phyloP scores from a whole-genome alignment of 2,888 invertebrate species.

The Agrenia bidenticulata region DNA sequence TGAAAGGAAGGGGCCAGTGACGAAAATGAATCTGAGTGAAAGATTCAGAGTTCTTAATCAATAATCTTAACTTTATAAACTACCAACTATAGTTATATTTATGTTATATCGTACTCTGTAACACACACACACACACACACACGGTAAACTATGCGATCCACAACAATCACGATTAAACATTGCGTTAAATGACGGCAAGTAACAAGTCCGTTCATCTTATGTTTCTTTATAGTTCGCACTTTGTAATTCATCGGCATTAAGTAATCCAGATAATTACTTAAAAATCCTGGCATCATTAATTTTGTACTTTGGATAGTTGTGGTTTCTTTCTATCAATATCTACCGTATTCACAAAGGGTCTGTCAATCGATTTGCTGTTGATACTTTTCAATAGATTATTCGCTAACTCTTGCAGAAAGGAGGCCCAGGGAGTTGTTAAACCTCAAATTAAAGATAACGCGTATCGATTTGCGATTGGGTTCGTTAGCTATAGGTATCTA shows the following conservation, averaged over 20 bases:
- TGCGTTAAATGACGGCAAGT: background rate
- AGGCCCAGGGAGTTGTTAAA: too few relatives aligned
- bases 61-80: too few relatives aligned
- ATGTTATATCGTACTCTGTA: too few relatives aligned
- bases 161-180: background rate
- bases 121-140: background rate
- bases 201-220: background rate
- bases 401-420: too few relatives aligned
- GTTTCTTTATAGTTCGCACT: constrained; percentile 1
- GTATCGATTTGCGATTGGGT: constrained; percentile 1
- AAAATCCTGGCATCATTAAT: constrained; percentile 52
- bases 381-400: too few relatives aligned
- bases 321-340: constrained; percentile 37
- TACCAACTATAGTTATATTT: too few relatives aligned
- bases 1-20: constrained; percentile 2
- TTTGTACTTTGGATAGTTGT: constrained; percentile 53
- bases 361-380: constrained; percentile 7
- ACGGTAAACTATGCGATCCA: background rate
- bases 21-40: constrained; percentile 1
- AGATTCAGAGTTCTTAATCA: too few relatives aligned
- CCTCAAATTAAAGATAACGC: background rate
- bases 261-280: constrained; percentile 16
- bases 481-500: constrained; percentile 2
- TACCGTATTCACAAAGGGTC: constrained; percentile 16
- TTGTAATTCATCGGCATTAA: constrained; percentile 12